Percentiles rank a stretch among this genome's conserved stretches.
These are phyloP conservation scores for Acomys russatus DNA, from an alignment of 2,797 vertebrate genomes.

Conservation along the genomic window DNA sequence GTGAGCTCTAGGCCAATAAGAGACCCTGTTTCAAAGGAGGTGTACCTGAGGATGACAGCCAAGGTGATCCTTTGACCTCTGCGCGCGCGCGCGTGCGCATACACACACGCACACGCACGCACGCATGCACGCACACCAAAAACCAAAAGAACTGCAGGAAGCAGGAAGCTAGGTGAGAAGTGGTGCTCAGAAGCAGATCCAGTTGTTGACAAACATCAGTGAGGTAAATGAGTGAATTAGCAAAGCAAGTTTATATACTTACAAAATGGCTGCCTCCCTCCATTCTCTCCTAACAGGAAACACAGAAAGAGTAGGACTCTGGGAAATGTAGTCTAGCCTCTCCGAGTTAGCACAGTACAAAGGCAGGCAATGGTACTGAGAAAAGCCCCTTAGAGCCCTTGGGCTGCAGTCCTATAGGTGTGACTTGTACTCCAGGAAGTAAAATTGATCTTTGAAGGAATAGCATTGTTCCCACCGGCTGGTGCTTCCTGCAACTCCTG, in stretches of 20 bases:
- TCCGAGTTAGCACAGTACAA: not conserved
- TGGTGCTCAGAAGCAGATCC: not conserved
- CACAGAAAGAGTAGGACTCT: not conserved
- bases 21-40: not conserved
- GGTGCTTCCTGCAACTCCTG: slow-evolving; percentile 8
- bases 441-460: not conserved
- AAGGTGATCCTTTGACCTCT: not conserved
- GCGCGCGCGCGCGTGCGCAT: not conserved
- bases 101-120: not conserved
- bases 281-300: not conserved
- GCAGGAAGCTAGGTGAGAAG: not conserved
- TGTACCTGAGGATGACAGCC: not conserved
- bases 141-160: not conserved
- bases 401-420: too few species aligned
- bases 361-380: not conserved
- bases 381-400: not conserved
- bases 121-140: too few species aligned
- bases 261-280: not conserved
- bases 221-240: rapidly evolving
- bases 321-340: slow-evolving; percentile 24
- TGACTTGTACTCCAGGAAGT: not conserved
- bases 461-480: too few species aligned
- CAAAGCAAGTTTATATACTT: rapidly evolving
- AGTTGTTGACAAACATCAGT: not conserved
- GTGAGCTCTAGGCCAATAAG: not conserved